Evolutionary conservation across 2,888 invertebrate species (phyloP).

Genomic region (Drosophila siamana): DNA sequence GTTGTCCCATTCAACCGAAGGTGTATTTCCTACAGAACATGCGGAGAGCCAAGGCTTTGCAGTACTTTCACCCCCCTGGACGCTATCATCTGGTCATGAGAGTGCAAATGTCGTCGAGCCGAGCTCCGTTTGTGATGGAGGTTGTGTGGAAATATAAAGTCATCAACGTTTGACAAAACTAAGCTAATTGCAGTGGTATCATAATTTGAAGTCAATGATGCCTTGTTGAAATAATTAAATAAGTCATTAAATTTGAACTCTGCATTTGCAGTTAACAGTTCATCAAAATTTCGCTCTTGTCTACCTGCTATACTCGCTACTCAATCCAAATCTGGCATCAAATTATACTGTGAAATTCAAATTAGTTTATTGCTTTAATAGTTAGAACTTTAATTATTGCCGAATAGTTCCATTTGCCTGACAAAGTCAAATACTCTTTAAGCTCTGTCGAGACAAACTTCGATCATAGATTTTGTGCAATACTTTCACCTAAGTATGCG

Average conservation of each 20-base stretch:
- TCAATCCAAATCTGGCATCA: too few species aligned
- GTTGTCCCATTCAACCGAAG: conserved; percentile 40
- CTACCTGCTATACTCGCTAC: too few species aligned
- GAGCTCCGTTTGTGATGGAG: conserved; percentile 31
- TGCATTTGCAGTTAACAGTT: neutral
- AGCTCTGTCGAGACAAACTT: too few species aligned
- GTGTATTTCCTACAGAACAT: conserved; percentile 39
- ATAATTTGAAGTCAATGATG: neutral
- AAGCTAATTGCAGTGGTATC: neutral
- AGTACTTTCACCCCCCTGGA: conserved; percentile 40
- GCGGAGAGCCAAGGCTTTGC: neutral
- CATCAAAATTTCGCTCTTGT: too few species aligned
- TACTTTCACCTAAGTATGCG: too few species aligned
- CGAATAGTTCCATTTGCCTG: too few species aligned
- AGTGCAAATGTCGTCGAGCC: conserved; percentile 6
- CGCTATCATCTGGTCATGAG: conserved; percentile 12
- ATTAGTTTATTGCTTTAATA: too few species aligned
- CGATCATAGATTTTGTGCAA: too few species aligned
- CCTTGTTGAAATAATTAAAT: neutral
- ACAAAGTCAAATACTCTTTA: too few species aligned
- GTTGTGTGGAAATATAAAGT: conserved; percentile 34
- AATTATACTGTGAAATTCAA: too few species aligned
- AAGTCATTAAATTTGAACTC: neutral
- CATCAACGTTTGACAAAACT: neutral
- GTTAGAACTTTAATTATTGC: too few species aligned